These are phyloP conservation scores for Brachionichthys hirsutus DNA, from an alignment of 2,113 vertebrate genomes.

Conservation along the genomic window DNA sequence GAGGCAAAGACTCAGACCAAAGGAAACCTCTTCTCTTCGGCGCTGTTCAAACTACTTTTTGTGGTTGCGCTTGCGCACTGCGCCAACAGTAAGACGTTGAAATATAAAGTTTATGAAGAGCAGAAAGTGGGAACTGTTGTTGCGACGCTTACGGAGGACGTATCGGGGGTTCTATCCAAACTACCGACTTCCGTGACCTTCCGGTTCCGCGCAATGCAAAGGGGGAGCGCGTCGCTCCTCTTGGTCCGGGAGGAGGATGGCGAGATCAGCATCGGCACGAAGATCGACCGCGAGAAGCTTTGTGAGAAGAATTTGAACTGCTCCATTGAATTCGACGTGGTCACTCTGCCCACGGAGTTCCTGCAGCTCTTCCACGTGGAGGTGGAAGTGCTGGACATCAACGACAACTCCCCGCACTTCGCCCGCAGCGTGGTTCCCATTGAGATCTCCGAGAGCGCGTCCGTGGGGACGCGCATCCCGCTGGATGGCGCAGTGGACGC, in stretches of 20 bases:
- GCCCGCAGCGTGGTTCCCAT: constrained; percentile 89
- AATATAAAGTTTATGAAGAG: constrained; percentile 96
- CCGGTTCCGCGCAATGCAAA: constrained; percentile 93
- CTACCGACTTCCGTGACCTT: constrained; percentile 84
- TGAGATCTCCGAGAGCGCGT: constrained; percentile 94
- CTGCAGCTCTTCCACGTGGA: constrained; percentile 96
- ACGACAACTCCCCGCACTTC: constrained; percentile 95
- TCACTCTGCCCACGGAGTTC: constrained; percentile 93
- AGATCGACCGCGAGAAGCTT: constrained; percentile 94
- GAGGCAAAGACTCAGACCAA: constrained; percentile 41
- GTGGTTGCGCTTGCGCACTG: constrained; percentile 54
- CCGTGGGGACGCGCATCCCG: constrained; percentile 91
- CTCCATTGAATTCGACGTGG: constrained; percentile 96
- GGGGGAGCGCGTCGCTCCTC: constrained; percentile 83
- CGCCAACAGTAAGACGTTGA: constrained; percentile 83
- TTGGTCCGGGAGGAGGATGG: constrained; percentile 90
- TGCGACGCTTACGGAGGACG: constrained; percentile 88
- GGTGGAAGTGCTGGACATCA: constrained; percentile 96
- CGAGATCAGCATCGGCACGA: constrained; percentile 89
- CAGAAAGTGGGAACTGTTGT: constrained; percentile 91
- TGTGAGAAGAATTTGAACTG: constrained; percentile 95
- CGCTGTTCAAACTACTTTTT: constrained; percentile 66
- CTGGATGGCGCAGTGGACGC: constrained; percentile 92
- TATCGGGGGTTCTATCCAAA: constrained; percentile 83
- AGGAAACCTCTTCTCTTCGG: constrained; percentile 58